Conservation (phyloP, 2,888 invertebrate species). For the Galerucella pusilla region DNA sequence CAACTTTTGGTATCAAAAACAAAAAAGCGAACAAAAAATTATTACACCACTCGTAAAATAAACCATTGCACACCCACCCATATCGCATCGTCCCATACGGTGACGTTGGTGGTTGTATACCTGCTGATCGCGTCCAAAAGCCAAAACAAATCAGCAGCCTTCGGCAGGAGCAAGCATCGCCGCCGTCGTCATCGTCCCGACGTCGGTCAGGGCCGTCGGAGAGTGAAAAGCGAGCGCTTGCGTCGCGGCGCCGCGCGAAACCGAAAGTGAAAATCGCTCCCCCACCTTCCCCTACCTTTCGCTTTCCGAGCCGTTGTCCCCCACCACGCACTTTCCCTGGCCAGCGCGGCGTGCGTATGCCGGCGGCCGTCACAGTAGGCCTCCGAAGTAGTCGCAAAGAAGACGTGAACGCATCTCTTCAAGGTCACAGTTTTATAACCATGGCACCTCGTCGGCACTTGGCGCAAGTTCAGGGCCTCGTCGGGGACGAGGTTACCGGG, state of each 20-base stretch:
- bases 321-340: conserved; percentile 62
- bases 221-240: conserved; percentile 64
- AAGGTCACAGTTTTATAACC: conserved; percentile 35
- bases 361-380: conserved; percentile 65
- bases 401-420: conserved; percentile 54
- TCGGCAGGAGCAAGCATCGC: conserved; percentile 19
- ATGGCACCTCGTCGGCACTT: conserved; percentile 65
- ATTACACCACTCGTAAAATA: not conserved
- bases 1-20: not conserved
- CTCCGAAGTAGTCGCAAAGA: conserved; percentile 66
- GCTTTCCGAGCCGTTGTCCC: conserved; percentile 68
- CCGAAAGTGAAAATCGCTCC: conserved; percentile 67
- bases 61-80: not conserved
- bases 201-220: conserved; percentile 62
- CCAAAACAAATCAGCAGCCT: conserved; percentile 28
- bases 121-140: conserved; percentile 25
- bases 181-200: conserved; percentile 36
- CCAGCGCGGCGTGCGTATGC: conserved; percentile 68
- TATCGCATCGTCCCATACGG: not conserved
- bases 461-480: conserved; percentile 64
- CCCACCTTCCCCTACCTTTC: conserved; percentile 76
- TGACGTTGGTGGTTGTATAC: not conserved
- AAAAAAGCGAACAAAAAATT: not conserved
- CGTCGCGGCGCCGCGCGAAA: conserved; percentile 57
- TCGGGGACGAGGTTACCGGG: conserved; percentile 58